Percentiles rank a stretch among this genome's conserved stretches.
These are phyloP conservation scores for Psammodynastes pulverulentus DNA, from an alignment of 2,113 vertebrate species.

Conservation along the genomic window DNA sequence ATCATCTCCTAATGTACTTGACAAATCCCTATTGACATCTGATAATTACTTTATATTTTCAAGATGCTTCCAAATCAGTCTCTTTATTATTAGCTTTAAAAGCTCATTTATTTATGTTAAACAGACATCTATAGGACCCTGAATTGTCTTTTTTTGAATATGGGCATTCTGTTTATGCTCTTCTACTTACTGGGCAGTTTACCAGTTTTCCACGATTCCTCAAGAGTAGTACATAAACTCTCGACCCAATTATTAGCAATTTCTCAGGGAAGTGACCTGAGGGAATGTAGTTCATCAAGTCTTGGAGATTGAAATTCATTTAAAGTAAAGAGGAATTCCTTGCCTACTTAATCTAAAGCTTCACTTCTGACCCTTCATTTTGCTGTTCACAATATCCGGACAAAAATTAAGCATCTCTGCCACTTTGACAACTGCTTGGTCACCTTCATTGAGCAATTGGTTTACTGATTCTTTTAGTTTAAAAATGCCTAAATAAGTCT, in stretches of 20 bases:
- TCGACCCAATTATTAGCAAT: background rate
- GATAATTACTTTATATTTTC: background rate
- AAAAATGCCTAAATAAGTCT: background rate
- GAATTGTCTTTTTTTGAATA: background rate
- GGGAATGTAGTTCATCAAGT: background rate
- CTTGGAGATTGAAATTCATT: background rate
- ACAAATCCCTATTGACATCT: background rate
- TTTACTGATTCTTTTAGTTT: background rate
- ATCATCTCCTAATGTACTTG: background rate
- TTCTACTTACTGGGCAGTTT: background rate
- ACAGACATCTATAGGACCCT: background rate
- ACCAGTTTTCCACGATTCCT: background rate
- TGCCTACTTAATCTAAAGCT: background rate
- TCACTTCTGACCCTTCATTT: background rate
- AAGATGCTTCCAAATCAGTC: background rate
- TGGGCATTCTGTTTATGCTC: background rate
- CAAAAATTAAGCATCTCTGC: background rate
- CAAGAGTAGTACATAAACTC: background rate
- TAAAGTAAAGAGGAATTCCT: background rate
- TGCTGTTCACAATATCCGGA: background rate
- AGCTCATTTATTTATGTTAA: background rate
- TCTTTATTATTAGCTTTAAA: background rate
- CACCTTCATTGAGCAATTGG: background rate
- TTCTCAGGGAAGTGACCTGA: background rate
- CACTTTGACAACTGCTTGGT: background rate